phyloP scores from a whole-genome alignment of 1,140 invertebrate genomes.

The Streblospio benedicti region DNA sequence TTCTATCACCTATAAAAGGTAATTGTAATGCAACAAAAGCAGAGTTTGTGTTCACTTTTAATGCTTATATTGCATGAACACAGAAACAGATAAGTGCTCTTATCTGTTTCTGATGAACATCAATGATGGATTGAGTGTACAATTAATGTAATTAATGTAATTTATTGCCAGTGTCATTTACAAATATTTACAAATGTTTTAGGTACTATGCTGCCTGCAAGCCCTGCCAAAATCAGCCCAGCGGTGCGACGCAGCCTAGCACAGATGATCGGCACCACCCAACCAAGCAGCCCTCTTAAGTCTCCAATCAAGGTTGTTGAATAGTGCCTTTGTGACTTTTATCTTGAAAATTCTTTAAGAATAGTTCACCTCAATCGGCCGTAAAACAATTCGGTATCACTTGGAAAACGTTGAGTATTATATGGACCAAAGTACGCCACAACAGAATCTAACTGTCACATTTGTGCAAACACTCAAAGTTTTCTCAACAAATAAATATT shows the following conservation, averaged over 20 bases:
- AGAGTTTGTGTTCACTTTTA: neutral
- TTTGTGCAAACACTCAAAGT: no score
- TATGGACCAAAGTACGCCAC: neutral
- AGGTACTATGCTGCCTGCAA: conserved; percentile 1
- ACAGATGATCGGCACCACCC: neutral
- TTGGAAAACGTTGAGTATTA: neutral
- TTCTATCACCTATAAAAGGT: neutral
- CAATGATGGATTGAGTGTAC: no score
- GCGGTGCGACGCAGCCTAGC: neutral
- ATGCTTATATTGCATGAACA: neutral
- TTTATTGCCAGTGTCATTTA: neutral
- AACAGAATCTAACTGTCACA: no score
- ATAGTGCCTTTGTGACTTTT: neutral
- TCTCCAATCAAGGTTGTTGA: neutral
- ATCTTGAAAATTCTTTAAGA: neutral
- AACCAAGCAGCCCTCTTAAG: neutral
- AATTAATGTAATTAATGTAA: neutral
- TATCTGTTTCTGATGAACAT: neutral
- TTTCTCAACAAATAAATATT: no score
- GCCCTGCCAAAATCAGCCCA: conserved; percentile 1
- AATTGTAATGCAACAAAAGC: neutral
- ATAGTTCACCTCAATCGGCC: neutral
- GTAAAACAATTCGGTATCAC: conserved; percentile 7
- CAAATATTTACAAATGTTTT: neutral
- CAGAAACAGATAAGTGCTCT: neutral